These are phyloP conservation scores for Aphis gossypii DNA, from an alignment of 1,140 invertebrate genomes.

Conservation along the genomic window DNA sequence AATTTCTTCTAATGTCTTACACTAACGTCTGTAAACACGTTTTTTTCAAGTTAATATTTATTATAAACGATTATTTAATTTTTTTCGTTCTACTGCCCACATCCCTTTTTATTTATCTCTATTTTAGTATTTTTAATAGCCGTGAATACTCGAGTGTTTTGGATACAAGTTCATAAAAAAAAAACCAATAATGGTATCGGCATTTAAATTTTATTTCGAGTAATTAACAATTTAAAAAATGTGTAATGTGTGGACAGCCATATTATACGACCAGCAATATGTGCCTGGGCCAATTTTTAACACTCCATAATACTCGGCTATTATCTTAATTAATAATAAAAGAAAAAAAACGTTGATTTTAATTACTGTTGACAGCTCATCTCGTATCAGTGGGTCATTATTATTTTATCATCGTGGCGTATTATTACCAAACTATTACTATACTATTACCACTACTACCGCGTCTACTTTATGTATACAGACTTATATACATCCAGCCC, in stretches of 20 bases:
- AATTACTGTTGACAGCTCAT: slow-evolving; percentile 32
- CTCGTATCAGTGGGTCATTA: not conserved
- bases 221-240: slow-evolving; percentile 31
- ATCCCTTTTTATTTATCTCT: slow-evolving; percentile 26
- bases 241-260: not conserved
- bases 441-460: not conserved
- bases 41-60: slow-evolving; percentile 22
- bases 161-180: not conserved
- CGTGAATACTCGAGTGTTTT: not conserved
- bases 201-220: slow-evolving; percentile 31
- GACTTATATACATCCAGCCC: not conserved
- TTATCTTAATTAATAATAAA: slow-evolving; percentile 32
- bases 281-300: not conserved
- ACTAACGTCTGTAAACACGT: slow-evolving; percentile 35
- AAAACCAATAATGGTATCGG: slow-evolving; percentile 27
- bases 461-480: not conserved
- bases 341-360: slow-evolving; percentile 12
- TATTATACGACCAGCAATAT: not conserved
- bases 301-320: no score
- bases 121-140: slow-evolving; percentile 44
- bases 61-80: slow-evolving; percentile 3
- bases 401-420: not conserved
- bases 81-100: not conserved
- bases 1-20: slow-evolving; percentile 34
- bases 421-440: not conserved